A percentile compares a stretch with the other conserved stretches of the same genome.
phyloP scores from a whole-genome alignment of 35 echinoderm and acorn worm genomes.

The Chiridota heheva region DNA sequence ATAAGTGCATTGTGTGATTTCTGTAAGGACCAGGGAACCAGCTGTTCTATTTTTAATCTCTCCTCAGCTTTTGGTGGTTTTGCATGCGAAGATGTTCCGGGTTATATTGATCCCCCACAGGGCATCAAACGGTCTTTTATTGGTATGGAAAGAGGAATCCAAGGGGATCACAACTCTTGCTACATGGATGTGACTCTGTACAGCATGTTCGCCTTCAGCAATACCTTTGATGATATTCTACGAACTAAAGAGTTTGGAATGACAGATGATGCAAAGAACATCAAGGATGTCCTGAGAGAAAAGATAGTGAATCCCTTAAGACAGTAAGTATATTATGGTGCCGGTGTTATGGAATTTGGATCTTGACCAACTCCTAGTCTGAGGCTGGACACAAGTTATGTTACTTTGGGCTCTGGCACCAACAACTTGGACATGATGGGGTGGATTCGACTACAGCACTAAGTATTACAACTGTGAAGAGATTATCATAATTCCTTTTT shows the following conservation, averaged over 20 bases:
- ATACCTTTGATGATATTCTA: constrained; percentile 72
- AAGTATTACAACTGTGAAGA: too few relatives aligned
- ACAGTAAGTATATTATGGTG: constrained; percentile 64
- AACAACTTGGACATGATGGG: too few relatives aligned
- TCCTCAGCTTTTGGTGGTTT: constrained; percentile 70
- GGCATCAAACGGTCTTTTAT: neutral
- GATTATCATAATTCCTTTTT: too few relatives aligned
- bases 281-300: constrained; percentile 42
- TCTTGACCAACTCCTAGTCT: too few relatives aligned
- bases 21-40: too few relatives aligned
- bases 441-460: too few relatives aligned
- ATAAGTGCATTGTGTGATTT: too few relatives aligned
- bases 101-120: constrained; percentile 37
- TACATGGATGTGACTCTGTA: constrained; percentile 90
- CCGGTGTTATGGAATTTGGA: too few relatives aligned
- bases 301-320: constrained; percentile 86
- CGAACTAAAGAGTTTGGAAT: neutral
- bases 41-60: neutral
- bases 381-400: too few relatives aligned
- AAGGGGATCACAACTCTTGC: constrained; percentile 93
- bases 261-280: constrained; percentile 34
- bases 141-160: constrained; percentile 78
- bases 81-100: constrained; percentile 47
- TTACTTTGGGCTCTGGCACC: too few relatives aligned
- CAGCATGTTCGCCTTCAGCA: constrained; percentile 93